Percentiles rank a stretch among this genome's conserved stretches.
phyloP scores from a whole-genome alignment of 2,888 invertebrate species.

The Nymphalis urticae region DNA sequence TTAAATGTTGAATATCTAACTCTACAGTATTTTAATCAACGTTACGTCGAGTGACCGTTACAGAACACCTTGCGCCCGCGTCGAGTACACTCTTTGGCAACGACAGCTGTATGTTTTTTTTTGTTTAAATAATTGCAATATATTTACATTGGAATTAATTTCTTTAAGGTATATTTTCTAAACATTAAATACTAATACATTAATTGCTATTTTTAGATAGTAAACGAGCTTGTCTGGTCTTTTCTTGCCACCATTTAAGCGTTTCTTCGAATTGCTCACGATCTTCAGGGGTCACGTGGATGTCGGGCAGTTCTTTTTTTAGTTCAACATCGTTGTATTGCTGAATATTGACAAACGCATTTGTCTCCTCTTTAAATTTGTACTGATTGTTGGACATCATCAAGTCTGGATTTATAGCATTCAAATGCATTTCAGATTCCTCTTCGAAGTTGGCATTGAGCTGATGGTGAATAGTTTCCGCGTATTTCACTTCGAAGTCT shows the following conservation, averaged over 20 bases:
- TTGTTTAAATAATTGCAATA: conserved; percentile 39
- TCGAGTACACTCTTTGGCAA: conserved; percentile 70
- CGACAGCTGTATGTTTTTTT: conserved; percentile 73
- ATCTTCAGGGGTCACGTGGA: conserved; percentile 75
- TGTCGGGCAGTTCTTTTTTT: conserved; percentile 74
- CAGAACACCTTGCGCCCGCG: conserved; percentile 73
- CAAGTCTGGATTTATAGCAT: conserved; percentile 61
- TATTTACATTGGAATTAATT: conserved; percentile 56
- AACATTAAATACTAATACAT: conserved; percentile 30
- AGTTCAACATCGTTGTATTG: conserved; percentile 74
- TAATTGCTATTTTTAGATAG: conserved; percentile 48
- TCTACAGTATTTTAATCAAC: conserved; percentile 27
- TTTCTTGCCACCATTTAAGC: conserved; percentile 79
- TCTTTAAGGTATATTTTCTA: conserved; percentile 38
- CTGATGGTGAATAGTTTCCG: conserved; percentile 66
- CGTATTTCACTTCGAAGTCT: conserved; percentile 76
- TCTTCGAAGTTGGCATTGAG: conserved; percentile 55
- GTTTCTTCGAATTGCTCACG: conserved; percentile 77
- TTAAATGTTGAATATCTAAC: conserved; percentile 16
- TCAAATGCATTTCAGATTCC: conserved; percentile 54
- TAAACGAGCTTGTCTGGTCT: conserved; percentile 65
- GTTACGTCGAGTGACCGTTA: conserved; percentile 61
- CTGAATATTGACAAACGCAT: conserved; percentile 63
- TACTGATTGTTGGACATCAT: conserved; percentile 60
- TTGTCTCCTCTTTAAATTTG: conserved; percentile 66